Base-by-base conservation (phyloP, 2,888 invertebrate species). In the Spodoptera littoralis region DNA sequence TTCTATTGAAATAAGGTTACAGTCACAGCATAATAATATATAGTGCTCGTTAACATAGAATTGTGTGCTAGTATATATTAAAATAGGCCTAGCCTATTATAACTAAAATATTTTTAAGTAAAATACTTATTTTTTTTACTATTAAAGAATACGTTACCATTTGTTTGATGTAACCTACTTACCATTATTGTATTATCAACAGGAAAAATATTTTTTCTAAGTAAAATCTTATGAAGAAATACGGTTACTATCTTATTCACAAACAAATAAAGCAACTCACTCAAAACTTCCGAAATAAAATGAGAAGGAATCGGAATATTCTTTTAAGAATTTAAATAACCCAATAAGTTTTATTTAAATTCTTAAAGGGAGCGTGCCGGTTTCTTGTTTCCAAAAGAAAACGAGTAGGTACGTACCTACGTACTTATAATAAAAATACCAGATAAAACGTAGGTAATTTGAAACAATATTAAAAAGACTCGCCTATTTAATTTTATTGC, bases 291-390 rank as follows among this genome's bases (percentile, higher is more conserved):
- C 86, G 77, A 83, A 85, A 80, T 82, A 81, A 81, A 73, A 80
- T 71, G 72, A 84, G 78, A 73, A 86, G 84, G 84, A 85, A 87
- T 84, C 82, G 80, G 85, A 89, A 88, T 88, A 87, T 90, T 88
- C 88, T 85, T 89, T 87, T 82, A 87, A 87, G 90, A 92, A 93
- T 93, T 94, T 92, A 91, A 94, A 94, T 93, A 93, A 92, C 92
- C 82, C 85, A 85, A 81, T 87, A 80, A 84, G 18, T 18, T 18
- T 18, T 18, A 18, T 18, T 18, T 18, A 18, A 18, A 18, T 18
- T 18, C 18, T 18, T 18, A 85, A 86, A 85, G 86, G 88, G 89
- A 80, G 85, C 79, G 82, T 70, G 80, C 65, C 74, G 81, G 84
- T 84, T 84, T 94, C 92, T 81, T 84, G 87, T 94, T 93, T 89